Evolutionary conservation across 2,797 vertebrate species (phyloP).

Genomic region (Enteromius anoplus): DNA sequence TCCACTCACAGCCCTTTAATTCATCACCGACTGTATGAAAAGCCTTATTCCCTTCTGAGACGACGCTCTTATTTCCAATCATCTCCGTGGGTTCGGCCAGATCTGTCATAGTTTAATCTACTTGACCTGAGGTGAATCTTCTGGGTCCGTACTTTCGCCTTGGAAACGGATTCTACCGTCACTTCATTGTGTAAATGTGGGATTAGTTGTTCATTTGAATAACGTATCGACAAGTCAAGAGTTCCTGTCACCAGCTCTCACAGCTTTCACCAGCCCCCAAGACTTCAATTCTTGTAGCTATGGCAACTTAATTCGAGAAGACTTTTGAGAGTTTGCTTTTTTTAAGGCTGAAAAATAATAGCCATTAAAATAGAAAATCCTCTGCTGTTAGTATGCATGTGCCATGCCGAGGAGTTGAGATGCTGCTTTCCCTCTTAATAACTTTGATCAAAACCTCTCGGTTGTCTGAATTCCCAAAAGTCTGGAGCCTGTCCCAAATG

Average conservation of each 20-base stretch:
- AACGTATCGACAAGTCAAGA: constrained; percentile 35
- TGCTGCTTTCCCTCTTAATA: neutral
- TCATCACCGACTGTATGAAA: constrained; percentile 43
- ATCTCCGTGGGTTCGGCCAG: constrained; percentile 48
- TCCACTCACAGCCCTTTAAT: constrained; percentile 47
- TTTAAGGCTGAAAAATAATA: constrained; percentile 69
- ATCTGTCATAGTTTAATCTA: constrained; percentile 50
- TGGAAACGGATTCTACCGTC: neutral
- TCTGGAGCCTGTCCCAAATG: neutral
- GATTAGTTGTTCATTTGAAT: constrained; percentile 40
- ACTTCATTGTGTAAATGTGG: constrained; percentile 9
- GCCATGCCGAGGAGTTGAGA: constrained; percentile 21
- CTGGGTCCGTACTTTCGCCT: neutral
- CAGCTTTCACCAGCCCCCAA: constrained; percentile 42
- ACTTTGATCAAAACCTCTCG: neutral
- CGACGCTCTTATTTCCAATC: constrained; percentile 42
- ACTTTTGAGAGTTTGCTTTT: constrained; percentile 62
- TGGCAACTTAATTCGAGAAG: constrained; percentile 68
- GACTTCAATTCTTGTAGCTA: constrained; percentile 67
- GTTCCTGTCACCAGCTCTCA: constrained; percentile 49
- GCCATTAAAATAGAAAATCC: constrained; percentile 65
- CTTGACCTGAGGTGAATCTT: constrained; percentile 51
- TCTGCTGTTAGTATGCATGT: constrained; percentile 49
- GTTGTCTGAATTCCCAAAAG: neutral
- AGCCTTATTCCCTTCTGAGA: constrained; percentile 39